Evolutionary conservation across 1,140 invertebrate species (phyloP), one percentile per base, ranked within the genome.

Genomic region (Papilio helenus): DNA sequence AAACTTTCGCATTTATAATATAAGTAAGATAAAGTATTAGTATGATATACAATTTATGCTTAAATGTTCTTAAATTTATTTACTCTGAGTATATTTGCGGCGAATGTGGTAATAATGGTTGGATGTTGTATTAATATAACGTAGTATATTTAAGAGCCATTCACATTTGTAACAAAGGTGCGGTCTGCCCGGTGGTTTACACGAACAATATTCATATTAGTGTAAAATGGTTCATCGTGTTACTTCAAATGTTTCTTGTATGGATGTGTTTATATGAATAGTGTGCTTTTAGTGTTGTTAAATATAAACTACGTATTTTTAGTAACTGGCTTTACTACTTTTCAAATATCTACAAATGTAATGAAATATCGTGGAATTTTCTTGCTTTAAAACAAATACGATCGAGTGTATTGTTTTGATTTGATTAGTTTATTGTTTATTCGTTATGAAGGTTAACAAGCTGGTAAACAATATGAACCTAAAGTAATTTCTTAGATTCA

Each of bases 111-210:
- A 58, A 58, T 58, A 58, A 58, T 55, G 12, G 16, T 55, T 58
- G 55, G n/a, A 23, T 58, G n/a, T 58, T 20, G n/a, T 58, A 23
- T 58, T 20, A 58, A 58, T 58, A 20, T 58, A 58, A 58, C 23
- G 55, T 23, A 58, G 18, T 20, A 58, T 58, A 58, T 58, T 58
- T 58, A 58, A 58, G 55, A n/a, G 18, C n/a, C n/a, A 55, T 55
- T 55, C 51, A 55, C 9, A 65, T 65, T 65, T 65, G 12, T 4
- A 65, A 29, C 23, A 8, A 3, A 61, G 55, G 20, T 61, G 55
- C 55, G 58, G 23, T 29, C 23, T 0, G 23, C 12, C 12, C 23
- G 16, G 55, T 58, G 10, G 58, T 26, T 65, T 5, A 29, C 10
- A 61, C 58, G 23, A 65, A 26, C 58, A 26, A 65, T 65, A 65